Evolutionary conservation across 2,888 invertebrate genomes (phyloP), one percentile per base, ranked within the genome.

Genomic region (Melipona bicolor): DNA sequence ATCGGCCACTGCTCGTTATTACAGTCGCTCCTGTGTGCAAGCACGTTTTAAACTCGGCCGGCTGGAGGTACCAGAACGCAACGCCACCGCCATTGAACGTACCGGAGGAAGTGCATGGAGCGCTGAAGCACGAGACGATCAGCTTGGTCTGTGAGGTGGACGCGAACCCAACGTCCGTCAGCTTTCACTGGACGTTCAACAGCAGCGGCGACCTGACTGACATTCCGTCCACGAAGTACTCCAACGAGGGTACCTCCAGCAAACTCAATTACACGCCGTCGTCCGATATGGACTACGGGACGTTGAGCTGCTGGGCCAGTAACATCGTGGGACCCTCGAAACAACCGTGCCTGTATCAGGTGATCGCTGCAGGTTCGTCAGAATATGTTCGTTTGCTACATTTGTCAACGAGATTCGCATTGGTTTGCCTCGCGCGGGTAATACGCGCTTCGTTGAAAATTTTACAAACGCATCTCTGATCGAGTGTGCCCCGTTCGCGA

Each of bases 161-260:
- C 92, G 97, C 98, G 86, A 98, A 97, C 92, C 98, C 98, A 11
- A 96, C 97, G 24, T 96, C 97, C 77, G 97, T 97, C 90, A 96
- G 97, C 92, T 98, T 98, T 95, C 97, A 97, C 92, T 98, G 98
- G 98, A 98, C 98, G 87, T 98, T 98, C 95, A 98, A 98, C 95
- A 97, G 87, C 94, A 97, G 97, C 87, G 98, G 98, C 36, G 97
- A 97, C 93, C 97, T 97, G 94, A 97, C 96, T 77, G 97, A 98
- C 94, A 96, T 98, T 91, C 96, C 97, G 79, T 94, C 95, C 84
- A 96, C 96, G 75, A 96, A 96, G 90, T 95, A 95, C 89, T 95
- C 95, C 69, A 95, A 94, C 89, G 95, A 97, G 84, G 97, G 97
- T 3, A 96, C 96, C 84, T 96, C 96, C 17, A 97, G 97, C 83